Conservation (phyloP, 2,113 vertebrate species). For the Motacilla alba region DNA sequence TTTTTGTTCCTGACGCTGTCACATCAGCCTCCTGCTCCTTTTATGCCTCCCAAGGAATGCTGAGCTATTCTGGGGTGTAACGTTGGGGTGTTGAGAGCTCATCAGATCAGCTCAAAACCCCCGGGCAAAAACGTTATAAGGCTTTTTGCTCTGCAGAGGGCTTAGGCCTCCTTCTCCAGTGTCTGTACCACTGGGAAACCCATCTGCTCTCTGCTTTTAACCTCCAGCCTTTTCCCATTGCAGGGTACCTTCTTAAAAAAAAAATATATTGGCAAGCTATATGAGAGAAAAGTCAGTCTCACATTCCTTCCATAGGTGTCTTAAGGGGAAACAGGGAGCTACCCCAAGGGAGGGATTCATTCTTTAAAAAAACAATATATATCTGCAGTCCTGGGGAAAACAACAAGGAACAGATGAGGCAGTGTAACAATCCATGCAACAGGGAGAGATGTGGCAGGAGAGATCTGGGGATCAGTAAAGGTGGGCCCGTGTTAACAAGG, state of each 20-base stretch:
- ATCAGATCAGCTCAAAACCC: no score
- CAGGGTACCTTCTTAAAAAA: background rate
- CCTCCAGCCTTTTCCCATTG: background rate
- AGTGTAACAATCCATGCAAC: background rate
- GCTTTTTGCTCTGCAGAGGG: background rate
- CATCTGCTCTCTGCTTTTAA: background rate
- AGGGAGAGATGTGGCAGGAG: background rate
- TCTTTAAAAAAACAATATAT: background rate
- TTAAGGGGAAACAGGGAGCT: background rate
- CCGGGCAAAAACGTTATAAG: no score
- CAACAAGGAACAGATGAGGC: background rate
- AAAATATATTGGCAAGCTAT: background rate
- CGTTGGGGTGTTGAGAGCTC: no score
- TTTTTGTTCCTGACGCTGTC: no score
- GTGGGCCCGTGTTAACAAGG: background rate
- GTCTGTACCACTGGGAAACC: background rate
- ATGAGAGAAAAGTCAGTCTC: background rate
- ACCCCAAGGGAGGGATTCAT: background rate
- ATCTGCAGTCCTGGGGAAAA: background rate
- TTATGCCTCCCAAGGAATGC: no score
- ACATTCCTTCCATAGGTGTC: background rate
- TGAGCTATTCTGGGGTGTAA: no score
- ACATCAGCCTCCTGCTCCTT: no score
- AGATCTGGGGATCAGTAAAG: background rate
- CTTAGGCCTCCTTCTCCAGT: background rate